phyloP scores from a whole-genome alignment of 2,113 vertebrate species.

The Chrysochloris asiatica region DNA sequence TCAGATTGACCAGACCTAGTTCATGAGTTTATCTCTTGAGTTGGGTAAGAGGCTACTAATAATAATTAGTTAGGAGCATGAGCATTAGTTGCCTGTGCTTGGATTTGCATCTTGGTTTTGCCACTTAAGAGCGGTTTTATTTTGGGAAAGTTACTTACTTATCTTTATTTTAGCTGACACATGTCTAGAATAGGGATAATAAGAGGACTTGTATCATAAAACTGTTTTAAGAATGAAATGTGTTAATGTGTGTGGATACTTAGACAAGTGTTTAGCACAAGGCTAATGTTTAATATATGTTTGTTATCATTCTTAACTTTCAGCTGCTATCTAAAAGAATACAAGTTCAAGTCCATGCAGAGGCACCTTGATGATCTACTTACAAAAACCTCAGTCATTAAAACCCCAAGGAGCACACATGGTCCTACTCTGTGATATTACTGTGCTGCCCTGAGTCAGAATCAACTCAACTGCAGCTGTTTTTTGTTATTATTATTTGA shows the following conservation, averaged over 20 bases:
- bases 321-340: neutral
- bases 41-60: neutral
- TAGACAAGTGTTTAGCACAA: neutral
- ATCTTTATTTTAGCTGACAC: neutral
- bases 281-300: neutral
- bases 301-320: neutral
- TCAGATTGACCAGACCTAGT: neutral
- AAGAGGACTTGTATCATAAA: neutral
- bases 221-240: neutral
- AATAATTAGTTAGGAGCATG: neutral
- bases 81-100: neutral
- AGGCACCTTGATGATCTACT: neutral
- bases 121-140: neutral
- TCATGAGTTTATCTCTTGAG: neutral
- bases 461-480: neutral
- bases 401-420: neutral
- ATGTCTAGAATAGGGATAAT: slow-evolving; percentile 13
- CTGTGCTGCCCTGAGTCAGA: neutral
- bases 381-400: neutral
- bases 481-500: neutral
- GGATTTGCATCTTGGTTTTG: slow-evolving; percentile 20
- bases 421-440: neutral
- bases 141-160: neutral
- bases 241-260: neutral
- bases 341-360: neutral